A percentile compares a stretch with the other conserved stretches of the same genome.
These are phyloP conservation scores for Sisor rabdophorus DNA, from an alignment of 2,113 vertebrate genomes.

Conservation along the genomic window DNA sequence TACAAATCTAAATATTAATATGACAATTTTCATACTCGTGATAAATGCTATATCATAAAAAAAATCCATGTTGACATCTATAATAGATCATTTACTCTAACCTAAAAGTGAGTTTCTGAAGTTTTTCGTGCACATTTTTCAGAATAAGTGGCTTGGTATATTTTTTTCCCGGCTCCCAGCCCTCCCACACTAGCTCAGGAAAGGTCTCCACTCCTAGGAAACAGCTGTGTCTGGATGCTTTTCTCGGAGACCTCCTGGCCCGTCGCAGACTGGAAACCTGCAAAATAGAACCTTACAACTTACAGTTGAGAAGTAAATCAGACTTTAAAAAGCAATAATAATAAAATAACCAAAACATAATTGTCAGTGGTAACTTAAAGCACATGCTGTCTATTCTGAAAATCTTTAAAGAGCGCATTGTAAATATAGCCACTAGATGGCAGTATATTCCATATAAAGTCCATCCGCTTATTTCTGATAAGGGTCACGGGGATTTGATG, in stretches of 20 bases:
- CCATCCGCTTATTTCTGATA: neutral
- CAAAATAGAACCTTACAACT: constrained; percentile 10
- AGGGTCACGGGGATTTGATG: no score
- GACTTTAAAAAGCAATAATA: neutral
- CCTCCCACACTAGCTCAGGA: constrained; percentile 76
- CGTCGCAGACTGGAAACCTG: constrained; percentile 31
- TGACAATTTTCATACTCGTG: no score
- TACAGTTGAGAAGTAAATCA: neutral
- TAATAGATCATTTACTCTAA: constrained; percentile 42
- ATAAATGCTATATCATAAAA: no score
- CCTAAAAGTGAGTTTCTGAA: constrained; percentile 82
- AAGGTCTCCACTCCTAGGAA: constrained; percentile 79
- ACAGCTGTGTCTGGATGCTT: constrained; percentile 61
- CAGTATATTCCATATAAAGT: constrained; percentile 24
- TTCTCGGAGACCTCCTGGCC: constrained; percentile 38
- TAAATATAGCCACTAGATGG: constrained; percentile 29
- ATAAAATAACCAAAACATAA: no score
- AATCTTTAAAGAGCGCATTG: neutral
- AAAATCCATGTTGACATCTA: no score
- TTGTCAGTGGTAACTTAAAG: neutral
- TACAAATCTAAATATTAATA: no score
- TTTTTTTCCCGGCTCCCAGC: constrained; percentile 79
- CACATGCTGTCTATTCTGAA: neutral
- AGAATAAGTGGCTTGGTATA: constrained; percentile 75
- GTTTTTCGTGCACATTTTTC: constrained; percentile 79